A percentile compares a stretch with the other conserved stretches of the same genome.
Evolutionary conservation across 1,140 invertebrate species (phyloP).

Genomic region (Drosophila ananassae): DNA sequence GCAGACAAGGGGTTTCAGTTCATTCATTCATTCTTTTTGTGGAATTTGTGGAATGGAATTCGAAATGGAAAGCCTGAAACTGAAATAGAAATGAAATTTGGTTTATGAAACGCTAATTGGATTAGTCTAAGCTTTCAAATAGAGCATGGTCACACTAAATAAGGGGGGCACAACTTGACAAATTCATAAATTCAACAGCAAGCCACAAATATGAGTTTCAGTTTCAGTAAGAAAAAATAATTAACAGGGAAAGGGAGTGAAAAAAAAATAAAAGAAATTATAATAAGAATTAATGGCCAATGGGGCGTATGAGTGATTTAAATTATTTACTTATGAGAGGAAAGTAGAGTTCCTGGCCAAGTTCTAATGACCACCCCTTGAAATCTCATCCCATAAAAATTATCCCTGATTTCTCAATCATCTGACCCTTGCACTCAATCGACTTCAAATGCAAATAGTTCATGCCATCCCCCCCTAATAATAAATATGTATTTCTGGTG

Average conservation of each 20-base stretch:
- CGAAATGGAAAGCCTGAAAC: conserved; percentile 40
- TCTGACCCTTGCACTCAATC: conserved; percentile 58
- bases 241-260: neutral
- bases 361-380: too few relatives aligned
- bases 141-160: neutral
- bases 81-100: conserved; percentile 26
- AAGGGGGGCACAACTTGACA: conserved; percentile 48
- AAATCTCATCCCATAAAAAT: too few relatives aligned
- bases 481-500: conserved; percentile 12
- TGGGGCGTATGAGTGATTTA: conserved; percentile 44
- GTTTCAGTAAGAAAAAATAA: too few relatives aligned
- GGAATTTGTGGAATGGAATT: conserved; percentile 10
- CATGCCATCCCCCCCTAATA: neutral
- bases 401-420: conserved; percentile 54
- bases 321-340: conserved; percentile 20
- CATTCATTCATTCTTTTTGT: too few relatives aligned
- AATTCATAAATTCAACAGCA: conserved; percentile 55
- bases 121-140: conserved; percentile 19
- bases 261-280: conserved; percentile 40
- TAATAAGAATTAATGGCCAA: conserved; percentile 46
- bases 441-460: conserved; percentile 59
- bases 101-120: conserved; percentile 43
- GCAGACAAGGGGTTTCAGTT: too few relatives aligned
- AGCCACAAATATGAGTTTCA: neutral
- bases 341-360: too few relatives aligned